These are phyloP conservation scores for Cheilosia variabilis DNA, from an alignment of 2,888 invertebrate species.

Conservation along the genomic window DNA sequence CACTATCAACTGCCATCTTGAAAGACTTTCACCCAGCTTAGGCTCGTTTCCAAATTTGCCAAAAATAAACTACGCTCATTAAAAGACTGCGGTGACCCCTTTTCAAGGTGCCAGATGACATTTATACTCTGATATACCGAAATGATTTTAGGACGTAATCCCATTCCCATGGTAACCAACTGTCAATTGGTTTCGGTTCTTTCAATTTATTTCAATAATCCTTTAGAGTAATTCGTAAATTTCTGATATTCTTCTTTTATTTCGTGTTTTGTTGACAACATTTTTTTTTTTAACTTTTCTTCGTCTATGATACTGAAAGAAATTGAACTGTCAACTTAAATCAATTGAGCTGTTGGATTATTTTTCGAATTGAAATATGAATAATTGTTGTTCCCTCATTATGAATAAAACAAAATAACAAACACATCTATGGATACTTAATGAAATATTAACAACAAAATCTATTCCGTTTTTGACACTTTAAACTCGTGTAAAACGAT, in stretches of 20 bases:
- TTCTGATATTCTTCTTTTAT: neutral
- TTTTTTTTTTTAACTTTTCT: constrained; percentile 11
- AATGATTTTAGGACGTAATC: constrained; percentile 17
- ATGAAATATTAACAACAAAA: constrained; percentile 12
- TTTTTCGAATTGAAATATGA: constrained; percentile 41
- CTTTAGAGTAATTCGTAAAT: constrained; percentile 33
- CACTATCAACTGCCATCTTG: neutral
- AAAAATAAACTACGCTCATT: constrained; percentile 14
- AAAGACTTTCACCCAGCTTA: neutral
- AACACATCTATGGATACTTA: constrained; percentile 57
- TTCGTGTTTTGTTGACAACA: neutral
- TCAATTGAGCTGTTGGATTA: constrained; percentile 36
- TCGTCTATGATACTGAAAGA: constrained; percentile 44
- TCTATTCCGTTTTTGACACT: constrained; percentile 13
- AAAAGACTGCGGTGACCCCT: constrained; percentile 5
- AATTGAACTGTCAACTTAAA: constrained; percentile 36
- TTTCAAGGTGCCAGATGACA: constrained; percentile 2
- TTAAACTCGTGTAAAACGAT: neutral
- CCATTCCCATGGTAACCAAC: constrained; percentile 21
- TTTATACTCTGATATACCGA: neutral
- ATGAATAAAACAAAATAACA: constrained; percentile 52
- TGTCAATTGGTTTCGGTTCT: constrained; percentile 46
- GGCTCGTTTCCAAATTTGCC: constrained; percentile 3
- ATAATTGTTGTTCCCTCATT: constrained; percentile 46
- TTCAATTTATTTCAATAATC: constrained; percentile 43